A percentile compares a stretch with the other conserved stretches of the same genome.
Conservation (phyloP, 35 echinoderm and acorn worm genomes). For the Apostichopus californicus region DNA sequence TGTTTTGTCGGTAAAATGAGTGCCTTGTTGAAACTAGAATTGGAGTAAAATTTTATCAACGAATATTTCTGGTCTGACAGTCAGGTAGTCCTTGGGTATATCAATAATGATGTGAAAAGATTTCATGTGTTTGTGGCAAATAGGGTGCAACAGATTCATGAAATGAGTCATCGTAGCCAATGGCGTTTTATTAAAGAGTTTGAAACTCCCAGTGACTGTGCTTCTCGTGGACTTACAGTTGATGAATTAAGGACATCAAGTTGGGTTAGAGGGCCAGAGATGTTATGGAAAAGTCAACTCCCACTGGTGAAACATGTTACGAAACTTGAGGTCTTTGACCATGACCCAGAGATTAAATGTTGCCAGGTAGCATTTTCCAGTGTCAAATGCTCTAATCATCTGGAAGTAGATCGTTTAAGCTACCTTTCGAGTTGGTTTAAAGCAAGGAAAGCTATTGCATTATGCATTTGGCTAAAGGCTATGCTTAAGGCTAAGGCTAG, state of each 20-base stretch:
- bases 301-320: neutral
- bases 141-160: no score
- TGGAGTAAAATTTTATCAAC: neutral
- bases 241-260: slow-evolving; percentile 46
- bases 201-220: slow-evolving; percentile 71
- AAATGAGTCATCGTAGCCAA: slow-evolving; percentile 31
- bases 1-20: slow-evolving; percentile 5
- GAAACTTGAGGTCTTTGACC: neutral
- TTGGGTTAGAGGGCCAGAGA: no score
- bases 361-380: neutral
- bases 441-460: no score
- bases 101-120: no score
- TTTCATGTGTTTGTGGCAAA: no score
- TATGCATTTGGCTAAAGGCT: no score
- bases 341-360: slow-evolving; percentile 55
- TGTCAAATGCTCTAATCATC: no score
- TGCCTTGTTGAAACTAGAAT: neutral
- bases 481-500: neutral
- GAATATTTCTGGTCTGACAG: no score
- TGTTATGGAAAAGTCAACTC: slow-evolving; percentile 42
- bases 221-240: slow-evolving; percentile 59
- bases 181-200: slow-evolving; percentile 56
- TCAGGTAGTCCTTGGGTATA: no score
- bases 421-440: slow-evolving; percentile 58
- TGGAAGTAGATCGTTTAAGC: slow-evolving; percentile 42